Evolutionary conservation across 2,113 vertebrate species (phyloP).

Genomic region (Aegotheles bennettii): DNA sequence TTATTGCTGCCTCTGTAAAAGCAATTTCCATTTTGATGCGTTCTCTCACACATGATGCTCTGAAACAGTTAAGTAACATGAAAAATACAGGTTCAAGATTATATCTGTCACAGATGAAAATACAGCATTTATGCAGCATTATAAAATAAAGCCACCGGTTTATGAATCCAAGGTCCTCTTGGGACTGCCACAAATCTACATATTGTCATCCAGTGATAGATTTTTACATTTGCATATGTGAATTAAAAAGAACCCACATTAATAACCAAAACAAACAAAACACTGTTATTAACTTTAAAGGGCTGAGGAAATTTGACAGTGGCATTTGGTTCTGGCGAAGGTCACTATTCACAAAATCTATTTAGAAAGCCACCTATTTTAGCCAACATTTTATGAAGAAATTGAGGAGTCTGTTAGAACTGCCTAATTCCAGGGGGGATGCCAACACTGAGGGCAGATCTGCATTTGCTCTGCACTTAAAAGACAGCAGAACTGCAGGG

Average conservation of each 20-base stretch:
- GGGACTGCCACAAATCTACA: slow-evolving; percentile 58
- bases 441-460: neutral
- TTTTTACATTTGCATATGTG: slow-evolving; percentile 41
- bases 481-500: neutral
- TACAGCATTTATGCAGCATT: slow-evolving; percentile 74
- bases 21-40: slow-evolving; percentile 77
- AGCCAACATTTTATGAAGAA: neutral
- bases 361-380: neutral
- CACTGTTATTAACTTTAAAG: neutral
- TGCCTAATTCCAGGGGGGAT: neutral
- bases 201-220: slow-evolving; percentile 33
- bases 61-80: slow-evolving; percentile 73
- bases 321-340: slow-evolving; percentile 24
- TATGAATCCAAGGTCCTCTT: slow-evolving; percentile 60
- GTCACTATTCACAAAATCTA: slow-evolving; percentile 13
- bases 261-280: neutral
- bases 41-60: slow-evolving; percentile 65
- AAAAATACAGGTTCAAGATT: slow-evolving; percentile 75
- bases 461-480: neutral
- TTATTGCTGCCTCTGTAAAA: slow-evolving; percentile 71
- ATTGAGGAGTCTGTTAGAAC: neutral
- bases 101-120: slow-evolving; percentile 75
- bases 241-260: slow-evolving; percentile 26
- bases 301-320: neutral
- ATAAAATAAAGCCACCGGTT: slow-evolving; percentile 70